Base-by-base conservation (phyloP, 2,797 vertebrate species). In the Lepilemur septentrionalis region DNA sequence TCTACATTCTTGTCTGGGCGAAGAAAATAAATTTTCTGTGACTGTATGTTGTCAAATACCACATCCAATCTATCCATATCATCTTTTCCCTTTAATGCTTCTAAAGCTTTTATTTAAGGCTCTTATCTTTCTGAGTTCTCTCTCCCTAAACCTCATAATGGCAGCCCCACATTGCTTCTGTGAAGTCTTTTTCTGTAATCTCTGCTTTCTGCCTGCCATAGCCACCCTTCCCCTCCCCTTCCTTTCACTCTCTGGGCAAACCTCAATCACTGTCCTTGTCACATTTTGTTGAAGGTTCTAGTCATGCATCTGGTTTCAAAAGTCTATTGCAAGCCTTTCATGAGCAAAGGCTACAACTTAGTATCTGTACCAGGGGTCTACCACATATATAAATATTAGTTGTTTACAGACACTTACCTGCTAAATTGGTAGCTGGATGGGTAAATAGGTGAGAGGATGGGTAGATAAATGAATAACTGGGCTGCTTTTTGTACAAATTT, bases 11-110 rank as follows among this genome's bases (percentile, higher is more conserved):
- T 98, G 72, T 89, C 95, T 96, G 95, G 93, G 95, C 97, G 70
- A 98, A 97, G 95, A 76, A 97, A 96, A 97, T 96, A 95, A 83
- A 96, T 97, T 96, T 97, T 94, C 92, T 98, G 98, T 98, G 97
- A 97, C 97, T 97, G 41, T 94, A 96, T 84, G 84, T 61, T 98
- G 80, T 76, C 82, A 97, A 97, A 96, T 89, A 73, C 28, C 32
- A 83, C 59, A 17, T 87, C 67, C 94, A 93, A 73, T 96, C 73
- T 89, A 59, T 28, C 65, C 32, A 20, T 52, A 61, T 43, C 59
- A 80, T 91, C 76, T 91, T 86, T 93, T 76, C n/a, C 48, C 35
- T 95, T 96, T 81, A 96, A 95, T 87, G 43, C 22, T 67, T 59
- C 63, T 61, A 89, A 88, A 61, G 41, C 52, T 94, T 96, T 98